Evolutionary conservation across 2,888 invertebrate species (phyloP).

Genomic region (Andrena flavipes): DNA sequence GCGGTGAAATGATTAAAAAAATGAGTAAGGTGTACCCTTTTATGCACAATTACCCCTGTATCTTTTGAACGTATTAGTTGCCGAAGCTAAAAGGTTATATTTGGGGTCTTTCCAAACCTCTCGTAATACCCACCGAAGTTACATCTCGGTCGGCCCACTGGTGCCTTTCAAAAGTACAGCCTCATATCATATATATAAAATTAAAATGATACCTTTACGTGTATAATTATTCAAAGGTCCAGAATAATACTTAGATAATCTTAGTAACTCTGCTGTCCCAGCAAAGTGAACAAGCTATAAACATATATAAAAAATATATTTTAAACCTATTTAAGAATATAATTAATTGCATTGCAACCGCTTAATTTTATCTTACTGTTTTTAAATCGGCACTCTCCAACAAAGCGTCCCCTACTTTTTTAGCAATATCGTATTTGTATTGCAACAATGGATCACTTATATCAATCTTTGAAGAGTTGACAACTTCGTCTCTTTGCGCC

Average conservation of each 20-base stretch:
- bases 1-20: no score
- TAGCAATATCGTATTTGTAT: constrained; percentile 73
- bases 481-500: constrained; percentile 57
- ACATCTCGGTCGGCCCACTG: no score
- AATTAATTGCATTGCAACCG: background rate
- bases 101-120: no score
- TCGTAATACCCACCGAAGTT: no score
- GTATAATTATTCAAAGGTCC: constrained; percentile 59
- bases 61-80: no score
- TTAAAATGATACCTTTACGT: constrained; percentile 70
- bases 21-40: no score
- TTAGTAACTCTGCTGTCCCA: constrained; percentile 68
- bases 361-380: constrained; percentile 60
- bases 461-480: constrained; percentile 43
- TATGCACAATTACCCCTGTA: no score
- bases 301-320: background rate
- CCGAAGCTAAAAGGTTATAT: no score
- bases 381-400: constrained; percentile 70
- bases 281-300: constrained; percentile 75
- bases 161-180: no score
- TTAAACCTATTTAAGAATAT: background rate
- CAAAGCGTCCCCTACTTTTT: constrained; percentile 77
- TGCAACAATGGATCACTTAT: constrained; percentile 43
- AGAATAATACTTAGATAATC: constrained; percentile 55
- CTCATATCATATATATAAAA: background rate